Evolutionary conservation across 1,140 invertebrate genomes (phyloP).

Genomic region (Campoletis sonorensis): DNA sequence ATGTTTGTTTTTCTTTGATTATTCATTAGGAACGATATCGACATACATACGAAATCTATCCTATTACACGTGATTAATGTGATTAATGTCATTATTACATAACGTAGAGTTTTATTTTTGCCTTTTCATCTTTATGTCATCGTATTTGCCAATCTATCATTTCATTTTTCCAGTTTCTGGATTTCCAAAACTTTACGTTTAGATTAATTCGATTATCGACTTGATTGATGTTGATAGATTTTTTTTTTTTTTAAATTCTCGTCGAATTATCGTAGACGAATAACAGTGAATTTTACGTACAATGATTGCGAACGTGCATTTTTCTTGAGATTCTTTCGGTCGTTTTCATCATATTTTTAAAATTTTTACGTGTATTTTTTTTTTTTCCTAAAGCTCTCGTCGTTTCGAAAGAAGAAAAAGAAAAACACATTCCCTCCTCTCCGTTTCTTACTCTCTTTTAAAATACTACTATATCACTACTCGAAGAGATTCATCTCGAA

Average conservation of each 20-base stretch:
- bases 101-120: slow-evolving; percentile 30
- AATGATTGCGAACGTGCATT: slow-evolving; percentile 23
- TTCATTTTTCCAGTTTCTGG: not conserved
- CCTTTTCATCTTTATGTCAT: slow-evolving; percentile 2
- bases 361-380: too few relatives aligned
- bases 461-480: slow-evolving; percentile 24
- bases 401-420: not conserved
- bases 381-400: too few relatives aligned
- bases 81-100: slow-evolving; percentile 46
- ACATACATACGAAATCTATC: slow-evolving; percentile 52
- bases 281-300: slow-evolving; percentile 38
- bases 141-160: not conserved
- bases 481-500: slow-evolving; percentile 50
- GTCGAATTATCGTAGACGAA: slow-evolving; percentile 27
- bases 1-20: slow-evolving; percentile 22
- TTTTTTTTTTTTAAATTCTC: not conserved
- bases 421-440: slow-evolving; percentile 22
- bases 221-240: not conserved
- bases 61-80: slow-evolving; percentile 52
- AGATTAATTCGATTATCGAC: slow-evolving; percentile 15
- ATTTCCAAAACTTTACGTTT: not conserved
- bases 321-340: not conserved
- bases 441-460: slow-evolving; percentile 19
- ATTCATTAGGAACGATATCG: slow-evolving; percentile 44
- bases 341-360: not conserved